A percentile compares a stretch with the other conserved stretches of the same genome.
These are phyloP conservation scores for Hydropsyche tenuis DNA, from an alignment of 1,140 invertebrate species.

Conservation along the genomic window DNA sequence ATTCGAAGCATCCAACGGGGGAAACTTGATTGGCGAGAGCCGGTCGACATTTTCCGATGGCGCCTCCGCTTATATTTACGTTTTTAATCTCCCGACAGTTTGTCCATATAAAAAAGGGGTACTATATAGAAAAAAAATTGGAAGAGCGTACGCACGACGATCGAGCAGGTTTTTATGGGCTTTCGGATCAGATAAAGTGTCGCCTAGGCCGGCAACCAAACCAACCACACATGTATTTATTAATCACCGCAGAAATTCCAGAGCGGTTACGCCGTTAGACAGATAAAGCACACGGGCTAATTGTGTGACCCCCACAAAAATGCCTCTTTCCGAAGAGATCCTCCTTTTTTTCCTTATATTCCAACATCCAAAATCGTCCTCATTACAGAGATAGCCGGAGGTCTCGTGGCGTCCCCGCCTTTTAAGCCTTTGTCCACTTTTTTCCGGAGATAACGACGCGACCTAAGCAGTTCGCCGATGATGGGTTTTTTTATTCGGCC, in stretches of 20 bases:
- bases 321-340: slow-evolving; percentile 3
- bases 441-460: slow-evolving; percentile 18
- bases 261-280: slow-evolving; percentile 23
- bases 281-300: slow-evolving; percentile 38
- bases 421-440: not conserved
- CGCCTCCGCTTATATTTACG: slow-evolving; percentile 14
- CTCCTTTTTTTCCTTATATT: not conserved
- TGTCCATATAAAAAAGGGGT: slow-evolving; percentile 12
- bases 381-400: slow-evolving; percentile 35
- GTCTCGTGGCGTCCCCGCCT: slow-evolving; percentile 17
- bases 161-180: slow-evolving; percentile 17
- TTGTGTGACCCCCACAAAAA: slow-evolving; percentile 31
- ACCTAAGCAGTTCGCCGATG: not conserved
- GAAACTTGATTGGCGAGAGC: not conserved
- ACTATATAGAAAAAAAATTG: not conserved
- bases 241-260: slow-evolving; percentile 39
- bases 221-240: slow-evolving; percentile 26
- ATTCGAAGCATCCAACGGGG: not conserved
- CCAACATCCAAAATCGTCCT: slow-evolving; percentile 31
- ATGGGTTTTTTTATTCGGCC: not conserved
- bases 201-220: slow-evolving; percentile 17
- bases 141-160: not conserved
- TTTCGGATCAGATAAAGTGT: slow-evolving; percentile 28
- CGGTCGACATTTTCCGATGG: slow-evolving; percentile 4
- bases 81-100: slow-evolving; percentile 18